Base-by-base conservation (phyloP, 1,140 invertebrate genomes). In the Parapsyche elsis region DNA sequence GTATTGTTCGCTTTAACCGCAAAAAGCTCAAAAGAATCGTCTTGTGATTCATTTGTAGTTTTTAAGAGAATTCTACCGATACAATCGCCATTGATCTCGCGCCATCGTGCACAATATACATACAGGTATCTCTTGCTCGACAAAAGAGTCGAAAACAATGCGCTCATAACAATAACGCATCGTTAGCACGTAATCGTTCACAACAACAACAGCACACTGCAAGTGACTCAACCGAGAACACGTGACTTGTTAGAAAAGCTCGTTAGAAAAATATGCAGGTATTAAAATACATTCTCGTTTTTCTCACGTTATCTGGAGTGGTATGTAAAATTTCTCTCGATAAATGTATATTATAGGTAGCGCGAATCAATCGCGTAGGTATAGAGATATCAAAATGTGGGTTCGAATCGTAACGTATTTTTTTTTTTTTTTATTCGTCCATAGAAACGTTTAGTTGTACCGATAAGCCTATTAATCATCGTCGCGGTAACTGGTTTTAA, bases 111-210 rank as follows among this genome's bases (percentile, higher is more conserved):
- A 53, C 49, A 53, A 12, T 14, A 53, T 53, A 16, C 16, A 16
- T 53, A 16, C 10, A 16, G 14, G 14, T 21, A 19, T 26, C 21
- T 21, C 12, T 16, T 67, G 19, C 10, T 67, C 61, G 53, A 57
- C 67, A 23, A 44, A 38, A 38, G 30, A 53, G 49, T 53, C 12
- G 23, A 59, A 75, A 75, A 75, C 73, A 75, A 75, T 75, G 16
- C 49, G 9, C 9, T 71, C 24, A 30, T 16, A 71, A 75, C 73
- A 75, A 75, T 75, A 75, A 57, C 16, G 12, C 14, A 49, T 75
- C 46, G 73, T 57, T 59, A 75, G 53, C 73, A 75, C 73, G 73
- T 75, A 75, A 53, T 46, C 44, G 23, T 23, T 67, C 19, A 23
- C 10, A 5, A 53, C 16, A 53, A 16, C 2, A 5, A 53, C 16